Conservation (phyloP, 2,113 vertebrate species). For the Myotis brandtii region DNA sequence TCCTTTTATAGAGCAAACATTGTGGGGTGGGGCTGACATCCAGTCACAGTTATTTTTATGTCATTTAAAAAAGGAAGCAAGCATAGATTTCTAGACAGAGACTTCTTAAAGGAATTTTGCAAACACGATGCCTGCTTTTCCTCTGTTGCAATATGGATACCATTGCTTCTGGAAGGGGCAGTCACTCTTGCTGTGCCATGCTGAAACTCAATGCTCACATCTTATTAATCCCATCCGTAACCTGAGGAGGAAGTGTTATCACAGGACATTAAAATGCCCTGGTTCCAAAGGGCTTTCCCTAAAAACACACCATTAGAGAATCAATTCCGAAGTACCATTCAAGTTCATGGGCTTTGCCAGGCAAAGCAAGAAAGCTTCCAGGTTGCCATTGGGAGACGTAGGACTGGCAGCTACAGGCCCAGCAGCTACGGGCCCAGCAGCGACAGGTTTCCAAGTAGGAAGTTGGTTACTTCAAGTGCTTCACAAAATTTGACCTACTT, state of each 20-base stretch:
- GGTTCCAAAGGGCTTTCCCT: neutral
- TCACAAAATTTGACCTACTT: neutral
- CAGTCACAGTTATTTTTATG: neutral
- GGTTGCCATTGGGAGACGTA: neutral
- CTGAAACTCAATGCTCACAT: neutral
- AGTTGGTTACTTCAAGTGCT: neutral
- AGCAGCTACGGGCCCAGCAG: no score
- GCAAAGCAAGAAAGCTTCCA: neutral
- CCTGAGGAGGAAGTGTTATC: neutral
- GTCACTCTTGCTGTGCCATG: neutral
- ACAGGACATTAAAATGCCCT: neutral
- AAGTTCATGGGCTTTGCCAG: neutral
- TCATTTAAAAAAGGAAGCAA: conserved; percentile 1
- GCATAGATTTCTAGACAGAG: neutral
- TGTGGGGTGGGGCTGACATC: neutral
- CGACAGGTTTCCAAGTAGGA: neutral
- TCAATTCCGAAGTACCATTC: neutral
- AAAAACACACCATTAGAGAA: neutral
- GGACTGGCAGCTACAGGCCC: neutral
- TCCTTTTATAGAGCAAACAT: neutral
- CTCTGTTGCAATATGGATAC: neutral
- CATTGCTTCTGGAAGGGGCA: neutral
- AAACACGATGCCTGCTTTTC: neutral
- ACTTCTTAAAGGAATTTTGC: neutral
- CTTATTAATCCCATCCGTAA: neutral